These are phyloP conservation scores for Popillia japonica DNA, from an alignment of 1,140 invertebrate genomes.

Conservation along the genomic window DNA sequence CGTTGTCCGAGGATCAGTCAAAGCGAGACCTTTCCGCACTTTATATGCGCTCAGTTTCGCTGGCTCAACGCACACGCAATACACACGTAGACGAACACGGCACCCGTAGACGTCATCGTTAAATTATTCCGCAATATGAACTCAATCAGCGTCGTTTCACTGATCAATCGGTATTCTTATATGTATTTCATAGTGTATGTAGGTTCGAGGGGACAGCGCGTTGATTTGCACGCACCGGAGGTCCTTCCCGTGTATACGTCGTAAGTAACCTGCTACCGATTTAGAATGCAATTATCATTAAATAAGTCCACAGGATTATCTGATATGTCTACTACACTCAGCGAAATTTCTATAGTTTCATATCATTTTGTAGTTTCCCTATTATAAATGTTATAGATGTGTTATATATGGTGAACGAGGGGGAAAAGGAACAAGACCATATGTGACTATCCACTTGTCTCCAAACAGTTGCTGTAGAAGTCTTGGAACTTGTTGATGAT, in stretches of 20 bases:
- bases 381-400: too few species aligned
- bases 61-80: conserved; percentile 39
- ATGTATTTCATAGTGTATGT: neutral
- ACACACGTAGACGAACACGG: neutral
- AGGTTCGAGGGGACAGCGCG: conserved; percentile 5
- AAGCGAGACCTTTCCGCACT: conserved; percentile 1
- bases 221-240: conserved; percentile 24
- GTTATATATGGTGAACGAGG: too few species aligned
- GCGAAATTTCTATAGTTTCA: too few species aligned
- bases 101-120: conserved; percentile 42
- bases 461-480: too few species aligned
- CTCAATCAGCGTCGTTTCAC: conserved; percentile 46
- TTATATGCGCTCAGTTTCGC: conserved; percentile 8
- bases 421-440: too few species aligned
- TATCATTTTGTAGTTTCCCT: too few species aligned
- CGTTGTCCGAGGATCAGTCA: conserved; percentile 6
- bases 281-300: neutral
- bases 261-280: neutral
- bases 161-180: conserved; percentile 49
- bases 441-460: too few species aligned
- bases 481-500: too few species aligned
- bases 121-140: conserved; percentile 49
- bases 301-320: too few species aligned
- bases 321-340: too few species aligned
- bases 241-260: neutral